These are phyloP conservation scores for Cuniculus paca DNA, from an alignment of 2,797 vertebrate species.

Conservation along the genomic window DNA sequence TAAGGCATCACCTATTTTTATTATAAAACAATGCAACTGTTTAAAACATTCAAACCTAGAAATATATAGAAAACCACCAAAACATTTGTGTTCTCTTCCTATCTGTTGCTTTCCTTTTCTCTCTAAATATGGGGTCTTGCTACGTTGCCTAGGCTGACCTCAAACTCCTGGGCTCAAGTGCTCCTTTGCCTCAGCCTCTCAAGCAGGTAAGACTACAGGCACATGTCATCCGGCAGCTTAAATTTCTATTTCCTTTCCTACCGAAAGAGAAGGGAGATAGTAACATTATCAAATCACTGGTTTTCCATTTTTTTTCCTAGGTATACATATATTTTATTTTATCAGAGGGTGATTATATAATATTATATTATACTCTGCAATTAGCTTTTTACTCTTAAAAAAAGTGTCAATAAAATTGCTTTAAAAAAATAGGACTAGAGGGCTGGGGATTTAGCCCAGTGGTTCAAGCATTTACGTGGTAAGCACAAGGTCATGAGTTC, in stretches of 20 bases:
- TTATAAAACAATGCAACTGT: not conserved
- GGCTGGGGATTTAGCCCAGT: too few relatives aligned
- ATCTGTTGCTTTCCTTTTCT: not conserved
- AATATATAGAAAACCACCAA: not conserved
- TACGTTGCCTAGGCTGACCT: not conserved
- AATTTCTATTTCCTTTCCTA: not conserved
- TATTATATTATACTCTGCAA: not conserved
- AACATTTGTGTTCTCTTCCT: not conserved
- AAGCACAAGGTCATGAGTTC: too few relatives aligned
- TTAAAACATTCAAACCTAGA: conserved; percentile 48
- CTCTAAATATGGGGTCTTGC: not conserved
- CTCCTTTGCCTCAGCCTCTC: not conserved
- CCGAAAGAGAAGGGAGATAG: not conserved
- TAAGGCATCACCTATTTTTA: not conserved
- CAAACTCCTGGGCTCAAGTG: not conserved
- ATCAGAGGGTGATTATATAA: not conserved
- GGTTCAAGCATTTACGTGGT: too few relatives aligned
- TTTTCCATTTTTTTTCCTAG: not conserved
- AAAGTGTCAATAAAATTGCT: not conserved
- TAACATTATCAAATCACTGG: not conserved
- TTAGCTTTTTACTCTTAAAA: not conserved
- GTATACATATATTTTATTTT: not conserved
- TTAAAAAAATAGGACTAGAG: not conserved
- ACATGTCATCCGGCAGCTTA: not conserved
- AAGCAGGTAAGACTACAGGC: not conserved